Evolutionary conservation across 2,113 vertebrate genomes (phyloP), one percentile per base, ranked within the genome.

Genomic region (Hyaena hyaena): DNA sequence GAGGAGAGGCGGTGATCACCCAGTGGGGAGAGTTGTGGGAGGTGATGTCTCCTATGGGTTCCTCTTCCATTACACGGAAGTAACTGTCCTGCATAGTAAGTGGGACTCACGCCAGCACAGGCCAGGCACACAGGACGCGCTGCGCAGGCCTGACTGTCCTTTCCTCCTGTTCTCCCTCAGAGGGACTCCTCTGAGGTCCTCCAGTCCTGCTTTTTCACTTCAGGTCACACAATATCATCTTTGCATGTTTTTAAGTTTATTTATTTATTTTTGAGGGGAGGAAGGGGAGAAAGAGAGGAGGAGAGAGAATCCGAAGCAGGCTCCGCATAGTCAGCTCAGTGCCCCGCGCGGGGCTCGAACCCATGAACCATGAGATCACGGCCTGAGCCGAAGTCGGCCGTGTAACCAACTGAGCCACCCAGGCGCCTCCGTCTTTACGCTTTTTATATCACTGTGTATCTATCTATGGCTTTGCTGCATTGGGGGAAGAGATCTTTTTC

Each of bases 1-100:
- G 48, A 43, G 95, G 19, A 69, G 23, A 66, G 61, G 31, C 31
- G 35, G 24, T 2, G 50, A 43, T 31, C 1, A 1, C 24, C 21
- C 11, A 10, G 58, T 53, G 43, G 10, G 45, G 48, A 88, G 63
- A 71, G 79, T 33, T 21, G 21, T 33, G 24, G 43, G 61, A 68
- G 1, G 76, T 55, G 0, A 0, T n/a, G 69, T 79, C 43, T 63
- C 3, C 14, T 15, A 28, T 19, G 12, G 5, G 21, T 9, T 61
- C 66, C 55, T 66, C 33, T 1, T 48, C 68, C 8, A 7, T 15
- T 28, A 33, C 28, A 28, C 26, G 69, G 82, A 80, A n/a, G 5
- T 1, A 1, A 7, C 53, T 26, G 16, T 9, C 1, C 48, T 12
- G 10, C 6, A 4, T 9, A 0, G 12, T 21, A 24, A 31, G 80